Evolutionary conservation across 2,888 invertebrate genomes (phyloP).

Genomic region (Lasioglossum pauxillum): DNA sequence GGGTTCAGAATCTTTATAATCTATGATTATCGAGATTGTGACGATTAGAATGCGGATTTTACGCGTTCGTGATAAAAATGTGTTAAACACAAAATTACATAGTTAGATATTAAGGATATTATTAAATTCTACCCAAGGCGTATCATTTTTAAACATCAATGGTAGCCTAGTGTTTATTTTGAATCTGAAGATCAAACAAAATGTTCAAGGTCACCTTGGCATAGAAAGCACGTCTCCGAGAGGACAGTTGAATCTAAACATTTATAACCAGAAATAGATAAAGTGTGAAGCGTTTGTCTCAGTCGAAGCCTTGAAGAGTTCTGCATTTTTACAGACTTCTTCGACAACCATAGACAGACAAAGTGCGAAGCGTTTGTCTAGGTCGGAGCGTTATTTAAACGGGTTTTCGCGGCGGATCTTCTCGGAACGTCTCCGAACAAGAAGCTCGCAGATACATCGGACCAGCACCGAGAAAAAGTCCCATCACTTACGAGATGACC

Average conservation of each 20-base stretch:
- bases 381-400: background rate
- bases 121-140: no score
- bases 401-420: background rate
- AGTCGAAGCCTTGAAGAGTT: background rate
- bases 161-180: background rate
- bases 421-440: background rate
- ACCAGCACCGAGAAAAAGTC: background rate
- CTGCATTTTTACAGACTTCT: background rate
- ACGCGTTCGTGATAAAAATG: background rate
- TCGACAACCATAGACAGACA: background rate
- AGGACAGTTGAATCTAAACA: no score
- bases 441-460: background rate
- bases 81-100: background rate
- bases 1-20: background rate
- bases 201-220: background rate
- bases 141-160: background rate
- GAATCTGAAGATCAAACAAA: background rate
- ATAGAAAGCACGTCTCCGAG: background rate
- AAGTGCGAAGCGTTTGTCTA: background rate
- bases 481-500: conserved; percentile 3
- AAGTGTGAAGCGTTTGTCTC: no score
- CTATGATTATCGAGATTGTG: background rate
- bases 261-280: no score
- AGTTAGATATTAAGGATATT: no score
- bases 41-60: background rate